Percentiles rank a stretch among this genome's conserved stretches.
phyloP scores from a whole-genome alignment of 2,797 vertebrate species.

The Hippoglossus hippoglossus region DNA sequence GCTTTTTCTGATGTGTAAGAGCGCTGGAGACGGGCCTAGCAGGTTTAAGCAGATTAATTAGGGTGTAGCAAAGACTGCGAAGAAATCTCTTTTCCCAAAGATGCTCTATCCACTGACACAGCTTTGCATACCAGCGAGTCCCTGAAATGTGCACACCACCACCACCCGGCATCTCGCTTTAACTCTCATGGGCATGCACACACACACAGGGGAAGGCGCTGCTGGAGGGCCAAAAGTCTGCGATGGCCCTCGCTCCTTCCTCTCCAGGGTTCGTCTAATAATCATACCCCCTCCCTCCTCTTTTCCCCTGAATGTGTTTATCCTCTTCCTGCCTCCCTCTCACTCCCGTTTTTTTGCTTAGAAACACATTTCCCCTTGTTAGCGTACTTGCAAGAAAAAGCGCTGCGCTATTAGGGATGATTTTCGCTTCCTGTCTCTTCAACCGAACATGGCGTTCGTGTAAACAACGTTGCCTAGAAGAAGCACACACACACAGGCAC shows the following conservation, averaged over 20 bases:
- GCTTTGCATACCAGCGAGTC: slow-evolving; percentile 70
- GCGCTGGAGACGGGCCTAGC: slow-evolving; percentile 76
- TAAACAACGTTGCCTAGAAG: slow-evolving; percentile 24
- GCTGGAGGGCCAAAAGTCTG: slow-evolving; percentile 74
- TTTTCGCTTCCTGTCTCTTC: slow-evolving; percentile 55
- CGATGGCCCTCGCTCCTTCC: slow-evolving; percentile 65
- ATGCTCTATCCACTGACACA: slow-evolving; percentile 77
- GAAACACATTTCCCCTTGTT: slow-evolving; percentile 66
- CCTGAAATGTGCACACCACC: slow-evolving; percentile 64
- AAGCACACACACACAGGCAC: neutral
- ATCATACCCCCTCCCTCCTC: slow-evolving; percentile 55
- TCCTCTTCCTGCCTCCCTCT: slow-evolving; percentile 44
- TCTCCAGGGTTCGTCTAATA: slow-evolving; percentile 67
- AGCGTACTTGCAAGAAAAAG: slow-evolving; percentile 52
- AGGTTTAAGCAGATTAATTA: slow-evolving; percentile 86
- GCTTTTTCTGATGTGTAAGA: slow-evolving; percentile 80
- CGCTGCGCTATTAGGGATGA: slow-evolving; percentile 34
- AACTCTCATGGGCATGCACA: slow-evolving; percentile 29
- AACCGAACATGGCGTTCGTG: slow-evolving; percentile 28
- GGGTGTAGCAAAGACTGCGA: slow-evolving; percentile 80
- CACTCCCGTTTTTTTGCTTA: slow-evolving; percentile 51
- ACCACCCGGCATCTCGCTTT: slow-evolving; percentile 23
- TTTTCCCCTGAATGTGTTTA: slow-evolving; percentile 57
- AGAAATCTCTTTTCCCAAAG: slow-evolving; percentile 81
- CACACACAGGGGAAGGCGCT: slow-evolving; percentile 37